Evolutionary conservation across 2,888 invertebrate genomes (phyloP), one percentile per base, ranked within the genome.

Genomic region (Drosophila birchii): DNA sequence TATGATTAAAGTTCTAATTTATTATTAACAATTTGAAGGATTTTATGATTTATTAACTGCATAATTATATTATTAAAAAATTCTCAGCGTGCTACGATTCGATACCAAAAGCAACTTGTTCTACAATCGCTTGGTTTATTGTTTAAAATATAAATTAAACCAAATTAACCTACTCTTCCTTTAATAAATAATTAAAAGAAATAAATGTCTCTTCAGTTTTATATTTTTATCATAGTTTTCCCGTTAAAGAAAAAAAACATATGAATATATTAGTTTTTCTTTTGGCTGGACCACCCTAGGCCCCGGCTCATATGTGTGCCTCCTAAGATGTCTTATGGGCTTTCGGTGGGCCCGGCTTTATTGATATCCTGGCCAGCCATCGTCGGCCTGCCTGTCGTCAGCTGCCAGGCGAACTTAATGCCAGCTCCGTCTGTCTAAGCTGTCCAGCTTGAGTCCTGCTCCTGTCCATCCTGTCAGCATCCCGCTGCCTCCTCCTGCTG

Each of bases 381-480:
- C 55, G 76, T 70, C 51, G 43, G 67, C 76, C 78, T 47, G 51
- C 36, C 64, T 85, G 82, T 85, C 86, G 82, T 74, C 82, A 82
- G 86, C 86, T 83, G 82, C 80, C 83, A 82, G 62, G 77, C 78
- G 38, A 81, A 80, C 81, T 81, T 83, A 81, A 83, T 83, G 79
- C 79, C 79, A 72, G 71, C 60, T 71, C 76, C 69, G 70, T 80
- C 70, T 64, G 69, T 32, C 72, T 62, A 56, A 60, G 49, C 44
- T 39, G 66, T 59, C 59, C 51, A 47, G 58, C 45, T 47, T 26
- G 36, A 34, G 56, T 70, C 70, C 69, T 54, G 54, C 54, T 60
- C 60, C 56, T 34, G 38, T 58, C 51, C 36, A 29, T 51, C 32
- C 49, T 57, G 60, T 71, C 54, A 45, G 67, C 44, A 47, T 62